phyloP scores from a whole-genome alignment of 1,140 invertebrate genomes.

The Prorops nasuta region DNA sequence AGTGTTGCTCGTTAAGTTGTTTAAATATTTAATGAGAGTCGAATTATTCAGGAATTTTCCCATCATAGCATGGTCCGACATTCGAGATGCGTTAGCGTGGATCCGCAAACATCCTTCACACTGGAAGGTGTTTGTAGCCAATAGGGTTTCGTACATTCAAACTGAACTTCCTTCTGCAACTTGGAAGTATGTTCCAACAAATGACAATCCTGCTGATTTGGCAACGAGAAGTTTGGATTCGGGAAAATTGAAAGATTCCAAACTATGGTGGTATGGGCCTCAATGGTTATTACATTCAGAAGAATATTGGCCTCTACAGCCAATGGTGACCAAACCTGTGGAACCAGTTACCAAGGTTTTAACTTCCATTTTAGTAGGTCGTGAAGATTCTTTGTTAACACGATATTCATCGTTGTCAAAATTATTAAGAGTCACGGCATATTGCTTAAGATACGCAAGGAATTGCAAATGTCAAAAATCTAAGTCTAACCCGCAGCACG shows the following conservation, averaged over 20 bases:
- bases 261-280: not conserved
- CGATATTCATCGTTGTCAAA: not conserved
- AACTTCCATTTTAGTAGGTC: not conserved
- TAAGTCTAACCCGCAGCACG: not conserved
- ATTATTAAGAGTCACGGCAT: not conserved
- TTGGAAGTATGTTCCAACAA: not conserved
- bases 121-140: not conserved
- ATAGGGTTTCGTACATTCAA: not conserved
- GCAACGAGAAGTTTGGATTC: not conserved
- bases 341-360: not conserved
- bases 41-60: conserved; percentile 10
- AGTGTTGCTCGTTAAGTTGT: conserved; percentile 8
- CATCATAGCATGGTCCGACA: conserved; percentile 37
- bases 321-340: not conserved
- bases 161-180: not conserved
- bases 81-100: conserved; percentile 18
- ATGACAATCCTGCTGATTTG: not conserved
- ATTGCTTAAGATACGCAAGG: not conserved
- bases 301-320: not conserved
- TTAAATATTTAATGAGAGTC: not conserved
- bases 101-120: not conserved
- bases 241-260: not conserved
- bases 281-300: not conserved
- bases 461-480: not conserved
- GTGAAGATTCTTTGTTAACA: not conserved